A percentile compares a stretch with the other conserved stretches of the same genome.
Conservation (phyloP, 2,888 invertebrate species). For the Philopedon plagiatum region DNA sequence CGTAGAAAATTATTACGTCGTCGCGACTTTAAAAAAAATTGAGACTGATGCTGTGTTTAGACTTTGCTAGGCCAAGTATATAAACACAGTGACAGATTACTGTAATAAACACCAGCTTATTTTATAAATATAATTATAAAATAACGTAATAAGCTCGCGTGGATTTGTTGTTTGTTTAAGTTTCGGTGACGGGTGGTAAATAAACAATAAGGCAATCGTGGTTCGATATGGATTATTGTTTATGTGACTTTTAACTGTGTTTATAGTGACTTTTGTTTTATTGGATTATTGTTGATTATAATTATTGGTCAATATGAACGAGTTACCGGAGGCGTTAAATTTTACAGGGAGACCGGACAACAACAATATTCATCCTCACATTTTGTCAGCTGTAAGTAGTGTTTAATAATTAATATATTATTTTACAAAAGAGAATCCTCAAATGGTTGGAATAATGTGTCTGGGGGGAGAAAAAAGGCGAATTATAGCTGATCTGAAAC, state of each 20-base stretch:
- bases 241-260: conserved; percentile 34
- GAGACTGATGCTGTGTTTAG: conserved; percentile 41
- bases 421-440: too few relatives aligned
- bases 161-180: conserved; percentile 33
- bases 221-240: conserved; percentile 20
- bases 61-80: conserved; percentile 42
- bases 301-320: conserved; percentile 36
- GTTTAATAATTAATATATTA: not conserved
- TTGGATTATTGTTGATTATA: conserved; percentile 29
- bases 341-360: conserved; percentile 41
- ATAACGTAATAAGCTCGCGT: conserved; percentile 18
- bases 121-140: conserved; percentile 47
- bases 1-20: conserved; percentile 13
- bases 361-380: conserved; percentile 42
- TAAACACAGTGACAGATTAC: conserved; percentile 49
- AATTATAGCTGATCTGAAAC: too few relatives aligned
- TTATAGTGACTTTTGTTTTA: conserved; percentile 29
- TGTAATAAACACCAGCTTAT: conserved; percentile 34
- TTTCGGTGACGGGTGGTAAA: conserved; percentile 14
- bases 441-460: too few relatives aligned
- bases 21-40: conserved; percentile 38
- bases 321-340: conserved; percentile 42
- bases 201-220: conserved; percentile 32
- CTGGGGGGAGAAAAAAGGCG: too few relatives aligned
- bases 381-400: conserved; percentile 40